Percentiles rank a stretch among this genome's conserved stretches.
These are phyloP conservation scores for Hyposmocoma kahamanoa DNA, from an alignment of 1,140 invertebrate genomes.

Conservation along the genomic window DNA sequence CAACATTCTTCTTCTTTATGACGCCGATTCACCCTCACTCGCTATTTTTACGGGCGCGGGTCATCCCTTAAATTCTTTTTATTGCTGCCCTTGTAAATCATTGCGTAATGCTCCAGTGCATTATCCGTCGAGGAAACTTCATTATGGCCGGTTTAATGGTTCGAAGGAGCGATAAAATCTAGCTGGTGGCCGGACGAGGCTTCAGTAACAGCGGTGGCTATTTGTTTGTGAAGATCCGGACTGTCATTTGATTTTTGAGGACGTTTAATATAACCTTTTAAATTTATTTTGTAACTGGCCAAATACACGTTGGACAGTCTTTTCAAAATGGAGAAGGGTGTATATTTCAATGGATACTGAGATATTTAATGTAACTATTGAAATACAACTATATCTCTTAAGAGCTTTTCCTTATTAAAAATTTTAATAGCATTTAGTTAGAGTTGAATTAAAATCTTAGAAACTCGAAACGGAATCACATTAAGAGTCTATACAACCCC, in stretches of 20 bases:
- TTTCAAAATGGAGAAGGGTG: neutral
- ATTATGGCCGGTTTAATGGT: conserved; percentile 72
- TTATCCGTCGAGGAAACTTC: conserved; percentile 67
- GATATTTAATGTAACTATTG: no score
- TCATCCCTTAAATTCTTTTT: conserved; percentile 73
- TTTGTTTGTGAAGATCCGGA: conserved; percentile 5
- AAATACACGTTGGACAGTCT: neutral
- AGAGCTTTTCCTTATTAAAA: no score
- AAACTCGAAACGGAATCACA: neutral
- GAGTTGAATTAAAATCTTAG: neutral
- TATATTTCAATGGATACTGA: neutral
- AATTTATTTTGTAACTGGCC: neutral
- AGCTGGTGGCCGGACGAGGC: conserved; percentile 39
- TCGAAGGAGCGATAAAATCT: conserved; percentile 69
- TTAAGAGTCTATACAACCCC: neutral
- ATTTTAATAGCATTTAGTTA: no score
- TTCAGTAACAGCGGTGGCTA: conserved; percentile 15
- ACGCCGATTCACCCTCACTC: conserved; percentile 16
- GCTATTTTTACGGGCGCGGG: conserved; percentile 49
- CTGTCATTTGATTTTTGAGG: conserved; percentile 3
- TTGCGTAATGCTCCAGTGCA: conserved; percentile 65
- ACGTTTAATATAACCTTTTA: neutral
- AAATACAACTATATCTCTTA: no score
- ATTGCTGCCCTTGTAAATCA: conserved; percentile 70
- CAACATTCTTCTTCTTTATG: conserved; percentile 62